Percentiles rank a stretch among this genome's conserved stretches.
Evolutionary conservation across 2,888 invertebrate genomes (phyloP).

Genomic region (Auanema sp.): DNA sequence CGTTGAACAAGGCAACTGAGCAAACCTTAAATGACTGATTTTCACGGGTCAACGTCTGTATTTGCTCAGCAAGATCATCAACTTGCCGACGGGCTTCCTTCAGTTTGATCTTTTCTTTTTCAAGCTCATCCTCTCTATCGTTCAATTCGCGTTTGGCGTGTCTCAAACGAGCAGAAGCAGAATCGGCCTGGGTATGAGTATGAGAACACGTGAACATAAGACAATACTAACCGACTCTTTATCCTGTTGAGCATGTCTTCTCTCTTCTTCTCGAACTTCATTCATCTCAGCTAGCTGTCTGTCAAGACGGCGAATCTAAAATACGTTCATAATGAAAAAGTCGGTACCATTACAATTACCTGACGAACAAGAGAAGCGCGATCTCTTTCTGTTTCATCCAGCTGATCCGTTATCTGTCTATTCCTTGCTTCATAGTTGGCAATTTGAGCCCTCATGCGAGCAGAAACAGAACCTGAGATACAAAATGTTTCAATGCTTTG

Average conservation of each 20-base stretch:
- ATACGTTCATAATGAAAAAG: background rate
- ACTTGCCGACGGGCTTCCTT: constrained; percentile 18
- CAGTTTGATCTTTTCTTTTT: constrained; percentile 10
- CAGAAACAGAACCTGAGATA: constrained; percentile 4
- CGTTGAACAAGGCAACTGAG: background rate
- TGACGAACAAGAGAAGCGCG: constrained; percentile 7
- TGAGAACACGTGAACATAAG: background rate
- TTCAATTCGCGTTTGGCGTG: constrained; percentile 18
- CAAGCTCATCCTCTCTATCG: constrained; percentile 23
- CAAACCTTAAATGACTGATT: constrained; percentile 26
- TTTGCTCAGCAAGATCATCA: constrained; percentile 22
- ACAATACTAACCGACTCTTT: constrained; percentile 19
- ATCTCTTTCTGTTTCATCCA: constrained; percentile 12
- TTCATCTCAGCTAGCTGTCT: constrained; percentile 18
- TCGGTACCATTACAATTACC: background rate
- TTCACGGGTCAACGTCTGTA: constrained; percentile 19
- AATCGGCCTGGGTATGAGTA: constrained; percentile 9
- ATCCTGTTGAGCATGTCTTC: constrained; percentile 17
- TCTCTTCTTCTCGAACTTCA: constrained; percentile 16
- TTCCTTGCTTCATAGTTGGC: constrained; percentile 11
- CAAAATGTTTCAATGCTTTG: background rate
- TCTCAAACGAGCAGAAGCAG: constrained; percentile 11
- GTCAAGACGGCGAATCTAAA: constrained; percentile 24
- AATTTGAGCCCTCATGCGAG: constrained; percentile 11
- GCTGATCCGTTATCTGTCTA: constrained; percentile 10